These are phyloP conservation scores for Lacerta bilineata DNA, from an alignment of 2,797 vertebrate genomes.

Conservation along the genomic window DNA sequence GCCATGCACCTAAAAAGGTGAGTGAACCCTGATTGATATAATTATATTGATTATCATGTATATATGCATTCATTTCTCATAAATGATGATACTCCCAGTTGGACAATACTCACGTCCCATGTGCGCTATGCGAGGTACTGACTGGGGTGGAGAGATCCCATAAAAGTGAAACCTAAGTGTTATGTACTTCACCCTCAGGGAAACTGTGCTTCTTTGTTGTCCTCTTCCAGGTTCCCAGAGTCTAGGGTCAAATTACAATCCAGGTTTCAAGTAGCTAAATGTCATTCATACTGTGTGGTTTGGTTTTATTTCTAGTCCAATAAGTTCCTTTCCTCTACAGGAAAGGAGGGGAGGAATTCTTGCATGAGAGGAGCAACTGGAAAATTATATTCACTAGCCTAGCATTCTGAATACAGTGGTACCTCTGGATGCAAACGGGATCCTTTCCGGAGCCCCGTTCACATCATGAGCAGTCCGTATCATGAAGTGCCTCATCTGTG, in stretches of 20 bases:
- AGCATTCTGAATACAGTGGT: not conserved
- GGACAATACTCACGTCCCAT: not conserved
- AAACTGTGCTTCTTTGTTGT: not conserved
- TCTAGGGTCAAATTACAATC: not conserved
- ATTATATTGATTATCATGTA: conserved; percentile 1
- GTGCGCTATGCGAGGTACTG: not conserved
- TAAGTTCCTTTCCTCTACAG: not conserved
- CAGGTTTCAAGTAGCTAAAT: not conserved
- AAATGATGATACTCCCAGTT: not conserved
- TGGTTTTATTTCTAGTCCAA: not conserved
- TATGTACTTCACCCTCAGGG: no score
- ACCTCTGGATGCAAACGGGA: no score
- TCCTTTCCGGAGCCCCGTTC: no score
- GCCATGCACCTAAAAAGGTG: no score
- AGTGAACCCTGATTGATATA: not conserved
- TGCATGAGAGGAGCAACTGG: not conserved
- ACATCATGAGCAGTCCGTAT: no score
- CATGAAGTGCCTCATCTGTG: no score
- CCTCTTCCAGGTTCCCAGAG: not conserved
- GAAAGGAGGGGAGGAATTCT: not conserved
- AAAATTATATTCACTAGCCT: conserved; percentile 24
- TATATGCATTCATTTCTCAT: not conserved
- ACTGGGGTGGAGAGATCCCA: no score
- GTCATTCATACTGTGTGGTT: not conserved
- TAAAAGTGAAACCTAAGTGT: not conserved